Evolutionary conservation across 2,888 invertebrate genomes (phyloP).

Genomic region (Apeira syringaria): DNA sequence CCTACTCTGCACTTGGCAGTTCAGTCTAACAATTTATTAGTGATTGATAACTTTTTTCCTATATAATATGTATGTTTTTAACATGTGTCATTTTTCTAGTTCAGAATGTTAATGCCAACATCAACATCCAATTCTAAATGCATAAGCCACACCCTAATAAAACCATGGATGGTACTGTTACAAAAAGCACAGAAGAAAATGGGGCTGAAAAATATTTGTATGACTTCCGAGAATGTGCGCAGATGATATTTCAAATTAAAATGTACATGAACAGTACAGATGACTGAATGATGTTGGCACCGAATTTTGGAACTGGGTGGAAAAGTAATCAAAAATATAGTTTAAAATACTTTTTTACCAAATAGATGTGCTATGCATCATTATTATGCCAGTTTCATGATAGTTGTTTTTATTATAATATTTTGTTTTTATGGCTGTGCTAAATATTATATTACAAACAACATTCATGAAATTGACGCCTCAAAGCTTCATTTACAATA

Average conservation of each 20-base stretch:
- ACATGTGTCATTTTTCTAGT: constrained; percentile 53
- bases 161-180: constrained; percentile 75
- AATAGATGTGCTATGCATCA: constrained; percentile 35
- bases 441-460: constrained; percentile 26
- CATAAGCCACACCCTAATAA: constrained; percentile 34
- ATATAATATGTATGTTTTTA: too few species aligned
- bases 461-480: constrained; percentile 53
- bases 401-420: constrained; percentile 35
- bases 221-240: constrained; percentile 40
- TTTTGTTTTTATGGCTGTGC: too few species aligned
- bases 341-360: constrained; percentile 54
- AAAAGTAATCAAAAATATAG: constrained; percentile 80
- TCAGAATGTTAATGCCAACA: constrained; percentile 29
- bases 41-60: too few species aligned
- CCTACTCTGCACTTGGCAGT: too few species aligned
- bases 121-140: constrained; percentile 34
- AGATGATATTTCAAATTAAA: constrained; percentile 47
- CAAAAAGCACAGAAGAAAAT: constrained; percentile 27
- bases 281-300: constrained; percentile 64
- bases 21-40: too few species aligned
- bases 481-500: constrained; percentile 42
- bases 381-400: constrained; percentile 57
- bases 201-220: constrained; percentile 31
- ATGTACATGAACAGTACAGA: constrained; percentile 61
- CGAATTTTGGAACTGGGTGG: constrained; percentile 65